phyloP scores from a whole-genome alignment of 2,888 invertebrate genomes.

The Eupithecia dodoneata region DNA sequence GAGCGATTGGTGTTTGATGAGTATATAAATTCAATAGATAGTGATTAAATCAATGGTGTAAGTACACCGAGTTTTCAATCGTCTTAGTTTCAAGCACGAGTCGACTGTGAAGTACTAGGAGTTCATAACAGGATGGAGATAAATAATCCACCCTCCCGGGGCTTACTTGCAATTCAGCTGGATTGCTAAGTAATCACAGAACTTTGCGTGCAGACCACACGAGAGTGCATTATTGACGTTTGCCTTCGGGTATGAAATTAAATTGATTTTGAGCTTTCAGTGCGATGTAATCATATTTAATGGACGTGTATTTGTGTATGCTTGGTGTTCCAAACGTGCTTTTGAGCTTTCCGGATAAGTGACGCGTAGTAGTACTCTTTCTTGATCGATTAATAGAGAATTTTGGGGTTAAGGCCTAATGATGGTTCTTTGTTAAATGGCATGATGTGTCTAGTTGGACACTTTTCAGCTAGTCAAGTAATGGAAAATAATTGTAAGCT shows the following conservation, averaged over 20 bases:
- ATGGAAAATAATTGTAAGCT: no score
- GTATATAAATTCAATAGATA: not conserved
- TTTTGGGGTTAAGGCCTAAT: not conserved
- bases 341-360: not conserved
- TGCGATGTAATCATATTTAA: constrained; percentile 16
- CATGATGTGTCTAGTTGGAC: no score
- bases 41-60: constrained; percentile 1
- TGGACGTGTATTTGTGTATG: not conserved
- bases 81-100: not conserved
- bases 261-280: constrained; percentile 22
- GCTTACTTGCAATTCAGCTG: constrained; percentile 33
- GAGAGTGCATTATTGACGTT: constrained; percentile 37
- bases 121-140: constrained; percentile 29
- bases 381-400: not conserved
- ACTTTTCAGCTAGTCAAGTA: no score
- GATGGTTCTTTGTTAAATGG: no score
- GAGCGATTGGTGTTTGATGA: not conserved
- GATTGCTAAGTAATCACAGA: constrained; percentile 37
- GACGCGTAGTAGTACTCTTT: not conserved
- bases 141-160: constrained; percentile 27
- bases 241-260: constrained; percentile 25
- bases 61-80: constrained; percentile 3
- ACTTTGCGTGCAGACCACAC: constrained; percentile 31
- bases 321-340: not conserved
- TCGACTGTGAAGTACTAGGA: constrained; percentile 20